Evolutionary conservation across 2,888 invertebrate species (phyloP).

Genomic region (Polymixis lichenea): DNA sequence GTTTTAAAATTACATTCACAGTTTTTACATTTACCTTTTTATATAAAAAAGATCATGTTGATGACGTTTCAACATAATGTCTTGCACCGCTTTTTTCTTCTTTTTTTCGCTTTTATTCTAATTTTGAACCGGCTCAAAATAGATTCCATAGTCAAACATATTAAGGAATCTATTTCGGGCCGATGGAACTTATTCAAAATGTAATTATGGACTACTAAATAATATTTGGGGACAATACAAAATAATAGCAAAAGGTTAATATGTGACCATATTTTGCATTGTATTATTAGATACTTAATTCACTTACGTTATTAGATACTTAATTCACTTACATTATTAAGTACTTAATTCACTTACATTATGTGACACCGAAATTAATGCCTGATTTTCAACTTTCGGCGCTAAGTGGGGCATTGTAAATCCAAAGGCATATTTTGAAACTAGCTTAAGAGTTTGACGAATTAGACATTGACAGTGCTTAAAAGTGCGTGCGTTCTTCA

Average conservation of each 20-base stretch:
- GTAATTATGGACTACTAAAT: background rate
- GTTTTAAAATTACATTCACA: no score
- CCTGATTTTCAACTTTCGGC: background rate
- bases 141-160: background rate
- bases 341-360: background rate
- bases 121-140: no score
- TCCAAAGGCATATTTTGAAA: background rate
- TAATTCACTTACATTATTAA: no score
- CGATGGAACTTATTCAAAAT: background rate
- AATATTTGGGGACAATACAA: background rate
- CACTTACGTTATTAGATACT: background rate
- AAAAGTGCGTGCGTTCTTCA: no score
- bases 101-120: no score
- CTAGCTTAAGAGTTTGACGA: background rate
- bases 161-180: background rate
- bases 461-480: background rate
- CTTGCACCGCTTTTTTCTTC: no score
- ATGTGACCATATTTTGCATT: background rate
- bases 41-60: no score
- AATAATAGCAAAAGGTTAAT: background rate
- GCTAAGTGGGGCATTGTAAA: background rate
- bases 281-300: background rate
- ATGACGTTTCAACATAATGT: no score
- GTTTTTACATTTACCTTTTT: no score
- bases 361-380: background rate